Evolutionary conservation across 2,113 vertebrate species (phyloP), one percentile per base, ranked within the genome.

Genomic region (Ploceus nigricollis): DNA sequence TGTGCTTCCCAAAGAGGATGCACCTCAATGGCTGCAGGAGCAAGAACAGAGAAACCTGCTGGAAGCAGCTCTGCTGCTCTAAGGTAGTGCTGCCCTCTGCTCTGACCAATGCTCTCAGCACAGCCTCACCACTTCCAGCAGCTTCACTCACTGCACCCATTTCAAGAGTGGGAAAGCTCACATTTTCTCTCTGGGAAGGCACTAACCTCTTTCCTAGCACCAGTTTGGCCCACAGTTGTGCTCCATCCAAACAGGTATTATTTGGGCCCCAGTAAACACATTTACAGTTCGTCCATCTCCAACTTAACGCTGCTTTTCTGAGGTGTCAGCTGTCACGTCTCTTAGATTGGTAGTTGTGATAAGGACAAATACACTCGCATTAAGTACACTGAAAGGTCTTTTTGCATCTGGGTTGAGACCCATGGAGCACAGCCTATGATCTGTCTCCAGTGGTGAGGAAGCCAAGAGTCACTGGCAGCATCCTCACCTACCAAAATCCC

Each of bases 21-120:
- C 19, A 24, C 17, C 14, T 78, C 22, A 7, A 3, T 21, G 24
- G 48, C 37, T 53, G 27, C 3, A 7, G 39, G 15, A 89, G 15
- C 31, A 48, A n/a, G 45, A 58, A 50, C 31, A 78, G 50, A 65
- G 28, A 35, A 96, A 70, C 5, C 39, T 39, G 18, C n/a, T 51
- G 53, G 79, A 50, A 82, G 44, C 23, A 63, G 4, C 33, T 50
- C 28, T 66, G 53, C 45, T 57, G 60, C 64, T 53, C 64, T 42
- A 37, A 73, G 39, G 35, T 8, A 20, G 5, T 16, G 8, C 15
- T 83, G 48, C 37, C 37, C 30, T 60, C 68, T 35, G 2, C 27
- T 56, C 28, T 63, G n/a, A 61, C 4, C 2, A n/a, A 16, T 0
- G 2, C 28, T 20, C 12, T 60, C 64, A 35, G 39, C 5, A 4